These are phyloP conservation scores for Scaptomyza parva DNA, from an alignment of 2,888 invertebrate species.

Conservation along the genomic window DNA sequence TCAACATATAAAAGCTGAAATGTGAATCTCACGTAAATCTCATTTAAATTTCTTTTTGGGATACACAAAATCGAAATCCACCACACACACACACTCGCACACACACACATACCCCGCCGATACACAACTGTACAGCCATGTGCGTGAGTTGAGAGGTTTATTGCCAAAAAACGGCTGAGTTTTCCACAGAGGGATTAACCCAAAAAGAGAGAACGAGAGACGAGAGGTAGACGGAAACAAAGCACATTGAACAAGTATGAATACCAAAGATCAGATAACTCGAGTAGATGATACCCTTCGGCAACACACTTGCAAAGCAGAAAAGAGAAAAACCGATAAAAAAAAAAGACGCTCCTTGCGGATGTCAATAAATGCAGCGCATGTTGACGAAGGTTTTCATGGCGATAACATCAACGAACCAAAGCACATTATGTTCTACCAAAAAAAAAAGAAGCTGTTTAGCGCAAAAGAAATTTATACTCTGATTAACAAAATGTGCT, in stretches of 20 bases:
- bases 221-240: constrained; percentile 17
- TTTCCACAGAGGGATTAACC: background rate
- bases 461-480: too few species aligned
- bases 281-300: too few species aligned
- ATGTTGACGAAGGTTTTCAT: background rate
- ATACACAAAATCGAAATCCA: constrained; percentile 52
- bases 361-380: too few species aligned
- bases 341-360: background rate
- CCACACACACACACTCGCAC: background rate
- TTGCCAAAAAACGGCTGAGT: constrained; percentile 9
- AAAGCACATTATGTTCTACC: background rate
- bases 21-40: constrained; percentile 48
- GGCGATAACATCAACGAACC: background rate
- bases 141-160: constrained; percentile 18
- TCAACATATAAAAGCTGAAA: constrained; percentile 30
- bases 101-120: too few species aligned
- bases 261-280: background rate
- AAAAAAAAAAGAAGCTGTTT: too few species aligned
- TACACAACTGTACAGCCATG: background rate
- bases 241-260: background rate
- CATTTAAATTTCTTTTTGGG: constrained; percentile 70
- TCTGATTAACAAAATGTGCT: too few species aligned
- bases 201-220: background rate
- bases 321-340: background rate
- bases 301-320: too few species aligned